Conservation (phyloP, 2,888 invertebrate species). For the Saturnia japonica region DNA sequence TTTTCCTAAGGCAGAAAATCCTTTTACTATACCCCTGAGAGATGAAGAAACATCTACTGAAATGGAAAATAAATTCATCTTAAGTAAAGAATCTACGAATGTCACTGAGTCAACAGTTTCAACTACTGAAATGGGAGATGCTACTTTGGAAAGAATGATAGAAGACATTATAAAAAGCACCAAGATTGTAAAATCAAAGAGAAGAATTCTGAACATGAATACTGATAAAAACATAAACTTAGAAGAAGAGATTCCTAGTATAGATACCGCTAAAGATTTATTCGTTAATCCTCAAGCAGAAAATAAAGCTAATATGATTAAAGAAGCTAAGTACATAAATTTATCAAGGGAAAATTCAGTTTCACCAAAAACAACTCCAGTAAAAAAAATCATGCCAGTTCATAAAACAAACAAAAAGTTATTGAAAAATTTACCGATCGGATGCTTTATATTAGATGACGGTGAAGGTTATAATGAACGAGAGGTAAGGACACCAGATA, state of each 20-base stretch:
- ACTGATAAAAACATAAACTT: constrained; percentile 37
- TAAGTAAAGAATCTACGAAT: constrained; percentile 63
- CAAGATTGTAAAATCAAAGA: constrained; percentile 71
- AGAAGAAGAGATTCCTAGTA: constrained; percentile 56
- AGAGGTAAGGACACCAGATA: constrained; percentile 75
- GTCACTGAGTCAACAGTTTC: constrained; percentile 73
- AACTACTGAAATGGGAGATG: constrained; percentile 78
- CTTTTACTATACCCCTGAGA: constrained; percentile 62
- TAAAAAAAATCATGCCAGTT: constrained; percentile 59
- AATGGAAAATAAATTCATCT: constrained; percentile 77
- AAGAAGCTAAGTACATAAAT: constrained; percentile 71
- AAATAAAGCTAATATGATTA: constrained; percentile 68
- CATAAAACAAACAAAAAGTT: constrained; percentile 66
- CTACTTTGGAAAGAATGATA: constrained; percentile 82
- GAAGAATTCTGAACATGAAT: constrained; percentile 59
- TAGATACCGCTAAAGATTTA: constrained; percentile 62
- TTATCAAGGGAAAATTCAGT: constrained; percentile 73
- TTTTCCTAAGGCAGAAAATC: constrained; percentile 77
- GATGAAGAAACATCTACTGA: constrained; percentile 75
- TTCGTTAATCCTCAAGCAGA: constrained; percentile 72
- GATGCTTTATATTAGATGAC: constrained; percentile 74
- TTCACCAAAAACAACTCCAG: constrained; percentile 67
- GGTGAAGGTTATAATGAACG: constrained; percentile 76
- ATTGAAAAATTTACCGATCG: constrained; percentile 71
- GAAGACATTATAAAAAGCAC: constrained; percentile 84